Percentiles rank a stretch among this genome's conserved stretches.
phyloP scores from a whole-genome alignment of 2,888 invertebrate genomes.

The Linyphia triangularis region DNA sequence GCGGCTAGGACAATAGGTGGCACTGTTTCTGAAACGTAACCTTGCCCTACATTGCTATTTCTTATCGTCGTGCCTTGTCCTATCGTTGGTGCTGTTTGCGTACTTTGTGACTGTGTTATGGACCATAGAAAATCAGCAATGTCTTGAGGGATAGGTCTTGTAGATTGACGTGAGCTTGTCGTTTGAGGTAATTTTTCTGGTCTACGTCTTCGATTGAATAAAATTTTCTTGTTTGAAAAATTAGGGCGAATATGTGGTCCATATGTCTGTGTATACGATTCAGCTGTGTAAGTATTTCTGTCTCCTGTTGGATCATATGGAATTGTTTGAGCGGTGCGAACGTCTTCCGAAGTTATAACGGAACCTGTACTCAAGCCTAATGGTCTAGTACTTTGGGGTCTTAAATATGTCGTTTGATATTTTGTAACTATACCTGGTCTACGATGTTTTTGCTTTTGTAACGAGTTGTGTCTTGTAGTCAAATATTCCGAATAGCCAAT shows the following conservation, averaged over 20 bases:
- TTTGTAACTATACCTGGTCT: slow-evolving; percentile 19
- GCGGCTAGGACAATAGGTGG: slow-evolving; percentile 56
- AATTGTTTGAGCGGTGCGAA: slow-evolving; percentile 6
- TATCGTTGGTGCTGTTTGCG: slow-evolving; percentile 25
- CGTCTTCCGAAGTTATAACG: not conserved
- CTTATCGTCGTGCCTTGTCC: not conserved
- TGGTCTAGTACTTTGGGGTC: slow-evolving; percentile 15
- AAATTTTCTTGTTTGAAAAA: slow-evolving; percentile 1
- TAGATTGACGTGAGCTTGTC: slow-evolving; percentile 1
- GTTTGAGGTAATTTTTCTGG: slow-evolving; percentile 12
- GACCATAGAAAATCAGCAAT: slow-evolving; percentile 55
- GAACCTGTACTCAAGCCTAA: not conserved
- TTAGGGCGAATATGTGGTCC: not conserved
- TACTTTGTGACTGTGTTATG: slow-evolving; percentile 47
- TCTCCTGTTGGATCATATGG: slow-evolving; percentile 12
- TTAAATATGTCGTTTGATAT: not conserved
- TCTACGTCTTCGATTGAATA: slow-evolving; percentile 7
- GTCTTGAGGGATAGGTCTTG: slow-evolving; percentile 48
- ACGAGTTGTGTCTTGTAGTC: not conserved
- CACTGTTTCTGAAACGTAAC: slow-evolving; percentile 2
- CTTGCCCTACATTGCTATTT: not conserved
- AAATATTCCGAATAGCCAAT: not conserved
- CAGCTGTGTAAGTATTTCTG: not conserved
- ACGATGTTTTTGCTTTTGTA: slow-evolving; percentile 6
- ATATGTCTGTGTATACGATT: slow-evolving; percentile 29